These are phyloP conservation scores for Calypte anna DNA, from an alignment of 2,113 vertebrate species.

Conservation along the genomic window DNA sequence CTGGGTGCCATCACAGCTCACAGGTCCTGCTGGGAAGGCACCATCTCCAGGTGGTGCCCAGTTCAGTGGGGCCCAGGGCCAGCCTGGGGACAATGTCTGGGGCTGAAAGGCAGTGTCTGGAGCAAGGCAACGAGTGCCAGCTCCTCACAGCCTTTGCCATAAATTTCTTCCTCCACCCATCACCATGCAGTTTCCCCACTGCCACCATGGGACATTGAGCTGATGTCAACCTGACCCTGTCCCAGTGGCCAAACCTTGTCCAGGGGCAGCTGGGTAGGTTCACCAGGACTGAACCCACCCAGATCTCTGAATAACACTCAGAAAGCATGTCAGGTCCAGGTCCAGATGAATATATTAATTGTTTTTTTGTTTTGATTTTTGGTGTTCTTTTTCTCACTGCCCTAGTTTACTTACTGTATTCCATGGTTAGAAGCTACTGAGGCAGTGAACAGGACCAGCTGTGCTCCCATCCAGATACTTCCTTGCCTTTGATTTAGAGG, in stretches of 20 bases:
- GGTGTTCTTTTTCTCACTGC: not conserved
- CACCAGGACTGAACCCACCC: not conserved
- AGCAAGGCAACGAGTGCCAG: accelerated
- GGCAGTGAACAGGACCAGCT: not conserved
- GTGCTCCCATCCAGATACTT: not conserved
- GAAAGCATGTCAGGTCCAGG: accelerated
- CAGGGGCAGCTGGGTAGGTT: not conserved
- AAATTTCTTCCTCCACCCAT: not conserved
- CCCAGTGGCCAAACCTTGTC: not conserved
- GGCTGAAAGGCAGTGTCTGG: not conserved
- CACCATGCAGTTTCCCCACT: accelerated
- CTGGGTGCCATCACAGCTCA: accelerated
- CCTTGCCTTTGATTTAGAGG: not conserved
- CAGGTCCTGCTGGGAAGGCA: accelerated
- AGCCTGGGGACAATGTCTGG: not conserved
- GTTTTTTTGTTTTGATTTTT: not conserved
- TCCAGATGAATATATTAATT: not conserved
- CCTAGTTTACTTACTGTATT: not conserved
- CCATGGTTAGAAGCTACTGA: not conserved
- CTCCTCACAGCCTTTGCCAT: not conserved
- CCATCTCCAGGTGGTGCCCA: accelerated
- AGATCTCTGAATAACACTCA: not conserved
- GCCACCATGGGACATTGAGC: accelerated
- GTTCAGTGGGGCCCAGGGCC: not conserved
- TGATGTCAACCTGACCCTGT: not conserved